Base-by-base conservation (phyloP, 2,888 invertebrate species). In the Drosophila stalkeri region DNA sequence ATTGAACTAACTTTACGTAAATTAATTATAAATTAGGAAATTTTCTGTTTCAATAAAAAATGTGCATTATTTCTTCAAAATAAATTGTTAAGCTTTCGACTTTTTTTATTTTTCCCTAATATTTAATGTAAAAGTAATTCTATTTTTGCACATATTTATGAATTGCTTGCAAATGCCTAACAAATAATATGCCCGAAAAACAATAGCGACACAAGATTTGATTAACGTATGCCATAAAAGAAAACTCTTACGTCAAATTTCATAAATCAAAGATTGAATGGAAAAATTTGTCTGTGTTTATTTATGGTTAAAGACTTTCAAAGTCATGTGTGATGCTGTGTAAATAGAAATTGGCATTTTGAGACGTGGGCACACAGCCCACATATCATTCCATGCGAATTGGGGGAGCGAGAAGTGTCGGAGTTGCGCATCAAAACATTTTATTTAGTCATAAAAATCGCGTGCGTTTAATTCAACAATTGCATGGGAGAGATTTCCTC, bases 371-470 rank as follows among this genome's bases (percentile, higher is more conserved):
- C 9, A 62, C 33, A n/a, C n/a, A n/a, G 18, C 14, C 41, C 57
- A 56, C 60, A 62, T 63, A 74, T 74, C 62, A 35, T 33, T 31
- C 33, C 33, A 18, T 64, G 59, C 39, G 52, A 14, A 9, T 14
- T 18, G 16, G 14, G 20, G 18, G 18, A 7, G 51, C 7, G 18
- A 4, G 35, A 35, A 7, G 52, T 43, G n/a, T 9, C 2, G 23
- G 23, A 20, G 49, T n/a, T 16, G 59, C 14, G 46, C 31, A 66
- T 56, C 76, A 71, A 76, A 67, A 62, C 71, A 77, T 85, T 88
- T 85, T 85, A 85, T 89, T 75, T 80, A 90, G 85, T 75, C 88
- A 85, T 85, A 87, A 89, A 85, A 89, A 85, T 80, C 69, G 80
- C 75, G 67, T 72, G 72, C 71, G 73, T 80, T 80, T 82, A 85